These are phyloP conservation scores for Hyphantria cunea DNA, from an alignment of 1,140 invertebrate genomes.

Conservation along the genomic window DNA sequence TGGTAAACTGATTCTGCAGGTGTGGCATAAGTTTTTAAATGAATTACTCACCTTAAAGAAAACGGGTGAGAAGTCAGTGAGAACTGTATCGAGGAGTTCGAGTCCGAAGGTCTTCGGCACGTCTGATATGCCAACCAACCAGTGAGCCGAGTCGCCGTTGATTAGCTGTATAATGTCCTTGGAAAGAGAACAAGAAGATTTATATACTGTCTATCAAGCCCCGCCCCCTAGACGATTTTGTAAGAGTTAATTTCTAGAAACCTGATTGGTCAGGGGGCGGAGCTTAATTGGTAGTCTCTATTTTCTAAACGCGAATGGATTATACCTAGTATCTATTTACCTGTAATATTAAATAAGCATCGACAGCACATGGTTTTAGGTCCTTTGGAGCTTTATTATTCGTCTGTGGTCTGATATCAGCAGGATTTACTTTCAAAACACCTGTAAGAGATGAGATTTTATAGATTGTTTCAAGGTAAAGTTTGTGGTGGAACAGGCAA, in stretches of 20 bases:
- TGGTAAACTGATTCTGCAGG: no score
- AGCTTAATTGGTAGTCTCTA: no score
- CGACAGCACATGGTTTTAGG: conserved; percentile 93
- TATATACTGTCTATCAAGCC: not conserved
- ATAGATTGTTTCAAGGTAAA: no score
- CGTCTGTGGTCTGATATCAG: conserved; percentile 89
- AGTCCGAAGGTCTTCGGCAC: conserved; percentile 98
- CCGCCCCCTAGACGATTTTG: no score
- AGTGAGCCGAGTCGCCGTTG: conserved; percentile 97
- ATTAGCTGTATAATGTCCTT: conserved; percentile 97
- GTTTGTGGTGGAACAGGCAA: no score
- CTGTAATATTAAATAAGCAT: conserved; percentile 98
- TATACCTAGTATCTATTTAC: conserved; percentile 76
- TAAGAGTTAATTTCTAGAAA: no score
- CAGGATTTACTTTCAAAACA: conserved; percentile 84
- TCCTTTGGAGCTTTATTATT: conserved; percentile 90
- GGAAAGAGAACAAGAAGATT: not conserved
- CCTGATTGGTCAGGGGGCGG: no score
- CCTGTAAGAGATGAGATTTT: conserved; percentile 42
- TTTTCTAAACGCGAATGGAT: no score
- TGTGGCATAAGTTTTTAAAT: no score
- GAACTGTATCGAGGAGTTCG: conserved; percentile 95
- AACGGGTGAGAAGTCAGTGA: conserved; percentile 94
- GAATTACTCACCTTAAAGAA: conserved; percentile 92
- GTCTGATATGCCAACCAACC: conserved; percentile 97